These are phyloP conservation scores for Drosophila tsacasi DNA, from an alignment of 1,140 invertebrate species.

Conservation along the genomic window DNA sequence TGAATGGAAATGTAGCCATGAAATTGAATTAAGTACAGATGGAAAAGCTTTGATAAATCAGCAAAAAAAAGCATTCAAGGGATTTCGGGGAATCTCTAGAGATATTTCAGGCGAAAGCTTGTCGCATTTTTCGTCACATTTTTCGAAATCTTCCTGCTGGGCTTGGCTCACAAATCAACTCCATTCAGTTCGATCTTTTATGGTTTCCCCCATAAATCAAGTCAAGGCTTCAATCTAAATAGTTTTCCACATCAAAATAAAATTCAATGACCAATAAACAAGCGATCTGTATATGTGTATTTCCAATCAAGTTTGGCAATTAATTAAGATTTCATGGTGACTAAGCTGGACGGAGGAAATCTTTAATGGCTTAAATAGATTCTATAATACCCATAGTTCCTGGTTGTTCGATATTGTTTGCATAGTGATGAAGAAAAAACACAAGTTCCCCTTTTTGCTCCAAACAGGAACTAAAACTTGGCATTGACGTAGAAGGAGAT, in stretches of 20 bases:
- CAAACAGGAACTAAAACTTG: conserved; percentile 31
- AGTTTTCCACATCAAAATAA: conserved; percentile 49
- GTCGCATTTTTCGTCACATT: conserved; percentile 58
- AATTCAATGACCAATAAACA: conserved; percentile 53
- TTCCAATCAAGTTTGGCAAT: conserved; percentile 50
- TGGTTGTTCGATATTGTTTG: not conserved
- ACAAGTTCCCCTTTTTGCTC: conserved; percentile 18
- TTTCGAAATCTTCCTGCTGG: conserved; percentile 35
- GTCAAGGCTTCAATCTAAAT: conserved; percentile 47
- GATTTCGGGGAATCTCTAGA: conserved; percentile 18
- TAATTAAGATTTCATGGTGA: conserved; percentile 45
- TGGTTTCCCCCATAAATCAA: conserved; percentile 48
- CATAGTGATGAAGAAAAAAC: not conserved
- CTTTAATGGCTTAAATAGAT: not conserved
- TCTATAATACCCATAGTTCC: conserved; percentile 1
- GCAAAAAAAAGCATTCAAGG: conserved; percentile 4
- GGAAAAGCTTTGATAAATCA: conserved; percentile 37
- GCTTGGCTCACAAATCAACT: conserved; percentile 52
- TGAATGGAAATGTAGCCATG: conserved; percentile 55
- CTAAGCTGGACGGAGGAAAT: conserved; percentile 16
- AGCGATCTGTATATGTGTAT: conserved; percentile 41
- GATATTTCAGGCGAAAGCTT: conserved; percentile 35
- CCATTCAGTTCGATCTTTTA: conserved; percentile 46
- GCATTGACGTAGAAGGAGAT: conserved; percentile 34
- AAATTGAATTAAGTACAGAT: conserved; percentile 53